These are phyloP conservation scores for Semotilus atromaculatus DNA, from an alignment of 2,797 vertebrate genomes.

Conservation along the genomic window DNA sequence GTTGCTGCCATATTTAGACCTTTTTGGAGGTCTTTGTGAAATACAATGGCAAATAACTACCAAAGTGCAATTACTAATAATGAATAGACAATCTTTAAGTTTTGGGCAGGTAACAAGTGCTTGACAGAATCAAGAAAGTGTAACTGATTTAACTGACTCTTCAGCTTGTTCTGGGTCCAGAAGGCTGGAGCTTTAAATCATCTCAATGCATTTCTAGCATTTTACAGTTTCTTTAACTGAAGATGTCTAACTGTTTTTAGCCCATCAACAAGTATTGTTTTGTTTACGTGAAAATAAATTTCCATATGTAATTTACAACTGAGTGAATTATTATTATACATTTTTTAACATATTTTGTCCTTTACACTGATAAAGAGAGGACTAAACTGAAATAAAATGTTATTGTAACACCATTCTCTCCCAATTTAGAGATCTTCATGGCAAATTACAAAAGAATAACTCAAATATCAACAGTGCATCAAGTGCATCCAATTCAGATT, in stretches of 20 bases:
- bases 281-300: background rate
- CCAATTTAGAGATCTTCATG: conserved; percentile 53
- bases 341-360: background rate
- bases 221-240: background rate
- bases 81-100: background rate
- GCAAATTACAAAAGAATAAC: conserved; percentile 56
- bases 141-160: background rate
- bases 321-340: too few species aligned
- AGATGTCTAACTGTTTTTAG: background rate
- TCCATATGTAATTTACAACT: background rate
- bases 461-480: conserved; percentile 56
- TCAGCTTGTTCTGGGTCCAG: background rate
- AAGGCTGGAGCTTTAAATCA: background rate
- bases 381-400: conserved; percentile 24
- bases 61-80: background rate
- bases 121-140: background rate
- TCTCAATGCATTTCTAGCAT: too few species aligned
- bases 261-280: background rate
- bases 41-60: background rate
- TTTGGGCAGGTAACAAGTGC: background rate
- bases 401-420: conserved; percentile 44
- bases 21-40: background rate
- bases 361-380: conserved; percentile 9
- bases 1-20: background rate
- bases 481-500: conserved; percentile 60